Evolutionary conservation across 2,797 vertebrate species (phyloP), one percentile per base, ranked within the genome.

Genomic region (Podarcis lilfordi): DNA sequence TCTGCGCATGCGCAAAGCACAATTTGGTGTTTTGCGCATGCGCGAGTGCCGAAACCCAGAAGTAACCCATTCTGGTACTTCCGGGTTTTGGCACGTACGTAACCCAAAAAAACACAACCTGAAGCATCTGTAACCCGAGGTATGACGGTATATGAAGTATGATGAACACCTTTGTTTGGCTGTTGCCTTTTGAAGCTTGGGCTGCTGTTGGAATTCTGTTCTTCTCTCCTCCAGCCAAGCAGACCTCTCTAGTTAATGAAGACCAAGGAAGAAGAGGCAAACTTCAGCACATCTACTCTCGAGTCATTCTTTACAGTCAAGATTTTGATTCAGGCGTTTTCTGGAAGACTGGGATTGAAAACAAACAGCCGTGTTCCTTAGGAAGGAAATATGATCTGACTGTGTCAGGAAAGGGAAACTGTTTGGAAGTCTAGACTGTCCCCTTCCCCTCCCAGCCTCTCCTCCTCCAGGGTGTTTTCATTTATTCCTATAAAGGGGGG

Each of bases 381-480:
- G 92, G 92, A 85, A 91, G 91, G 94, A 95, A 96, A 92, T 93
- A 87, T 92, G 95, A 83, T 88, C 87, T 91, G 90, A 93, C 94
- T 93, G 64, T 90, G 92, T 8, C 88, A 85, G 90, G 93, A 95
- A 95, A 94, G 82, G 95, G 86, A 96, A 95, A 90, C 61, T 71
- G 89, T 91, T 94, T 94, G 92, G 94, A 96, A 95, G 94, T 92
- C 89, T 86, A 93, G 95, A 92, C 95, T 4, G 6, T 93, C 79
- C 92, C 93, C 93, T 94, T 95, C 93, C 86, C 89, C 85, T 89
- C 89, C 82, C 90, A 94, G 85, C 43, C 55, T 74, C 89, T 90
- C 92, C 91, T 92, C 94, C 88, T 86, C 15, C 83, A 91, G 91
- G 84, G 59, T 25, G 2, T 85, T 91, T 84, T 78, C 90, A 91